Base-by-base conservation (phyloP, 1,140 invertebrate genomes). In the Caenorhabditis latens region DNA sequence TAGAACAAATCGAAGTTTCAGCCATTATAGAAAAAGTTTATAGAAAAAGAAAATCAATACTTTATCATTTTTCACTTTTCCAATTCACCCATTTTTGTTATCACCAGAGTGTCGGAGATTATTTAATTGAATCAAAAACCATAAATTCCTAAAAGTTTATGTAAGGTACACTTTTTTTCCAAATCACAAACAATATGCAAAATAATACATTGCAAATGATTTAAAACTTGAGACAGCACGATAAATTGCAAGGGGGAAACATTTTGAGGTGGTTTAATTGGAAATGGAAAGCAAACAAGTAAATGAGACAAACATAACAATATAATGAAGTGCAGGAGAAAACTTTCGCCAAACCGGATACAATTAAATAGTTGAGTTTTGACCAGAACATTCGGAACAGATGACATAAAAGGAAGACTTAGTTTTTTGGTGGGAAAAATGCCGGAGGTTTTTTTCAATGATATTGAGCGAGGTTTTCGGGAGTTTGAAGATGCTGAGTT, bases 1-100 rank as follows among this genome's bases (percentile, higher is more conserved):
- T 65, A 5, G 67, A 79, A 24, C 71, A 79, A 50, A 50, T 79
- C 53, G 71, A 79, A 79, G 71, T 79, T 79, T 79, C 71, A 79
- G 71, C 53, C 71, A 79, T 79, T 7, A 19, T 46, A 16, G 19
- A 71, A 43, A 2, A 71, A 8, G 11, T 16, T 32, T 32, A 32
- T 32, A 32, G 43, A 71, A 7, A 71, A n/a, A 46, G 7, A 71
- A 71, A 43, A 71, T n/a, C 42, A 71, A n/a, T 71, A 43, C 4
- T 32, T 32, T 11, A 11, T 46, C 19, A n/a, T n/a, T 79, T n/a
- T 53, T 79, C 71, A 79, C n/a, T 32, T 11, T 14, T 21, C 46
- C 21, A 53, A n/a, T 53, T 43, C 13, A 4, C 46, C 16, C 50
- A 24, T 24, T 50, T 79, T 53, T 24, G 46, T 79, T 79, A 48